Evolutionary conservation across 1,140 invertebrate species (phyloP), one percentile per base, ranked within the genome.

Genomic region (Sitophilus oryzae): DNA sequence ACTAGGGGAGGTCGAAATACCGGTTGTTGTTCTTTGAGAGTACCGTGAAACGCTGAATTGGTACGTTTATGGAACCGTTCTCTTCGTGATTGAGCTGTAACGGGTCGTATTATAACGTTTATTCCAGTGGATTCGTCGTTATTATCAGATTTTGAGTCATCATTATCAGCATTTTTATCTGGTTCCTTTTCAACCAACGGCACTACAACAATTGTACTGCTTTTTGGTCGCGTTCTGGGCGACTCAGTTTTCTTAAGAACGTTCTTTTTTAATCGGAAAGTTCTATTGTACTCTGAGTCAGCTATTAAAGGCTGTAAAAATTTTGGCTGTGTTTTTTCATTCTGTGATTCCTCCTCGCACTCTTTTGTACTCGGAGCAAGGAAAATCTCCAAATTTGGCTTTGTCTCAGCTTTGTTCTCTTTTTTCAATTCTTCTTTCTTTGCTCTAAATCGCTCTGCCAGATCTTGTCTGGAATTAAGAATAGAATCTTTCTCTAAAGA

Each of bases 331-430:
- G 4, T 37, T 30, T 25, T 60, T 52, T 40, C 18, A 10, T 2
- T 22, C 4, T 11, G 11, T 36, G 56, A n/a, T 4, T 38, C 45
- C 1, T 62, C 53, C 8, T 50, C 42, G n/a, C 15, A 44, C 5
- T 74, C 71, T 11, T 66, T 49, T 6, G 66, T 67, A n/a, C 70
- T 69, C 18, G 74, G 75, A 0, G 78, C 73, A 10, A 81, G 57
- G 52, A 78, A 79, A 9, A 81, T 80, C 35, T 79, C 73, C 11
- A 81, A 70, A 42, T 79, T 80, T 0, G 73, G 68, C 58, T 75
- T 76, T 10, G 72, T 73, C 16, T 73, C 68, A 38, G 77, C 74
- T 1, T 42, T 76, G 0, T 76, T 78, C 2, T 75, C 64, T 37
- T 47, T 54, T 15, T 52, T 41, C 0, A 21, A 2, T 2, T 37